These are phyloP conservation scores for Gymnothorax reevesii DNA, from an alignment of 2,797 vertebrate species.

Conservation along the genomic window DNA sequence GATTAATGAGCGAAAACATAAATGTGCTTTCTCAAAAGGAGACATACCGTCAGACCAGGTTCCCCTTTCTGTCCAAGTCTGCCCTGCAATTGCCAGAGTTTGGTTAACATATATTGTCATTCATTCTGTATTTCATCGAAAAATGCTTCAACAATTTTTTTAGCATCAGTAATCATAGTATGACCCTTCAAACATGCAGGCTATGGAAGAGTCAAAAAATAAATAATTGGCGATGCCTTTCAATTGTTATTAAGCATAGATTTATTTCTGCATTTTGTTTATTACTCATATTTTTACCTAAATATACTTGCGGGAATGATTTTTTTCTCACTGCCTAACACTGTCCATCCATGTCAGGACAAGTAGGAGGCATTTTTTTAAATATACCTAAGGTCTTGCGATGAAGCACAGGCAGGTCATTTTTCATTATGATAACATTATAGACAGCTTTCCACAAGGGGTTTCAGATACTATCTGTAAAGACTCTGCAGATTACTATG, in stretches of 20 bases:
- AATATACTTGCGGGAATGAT: no score
- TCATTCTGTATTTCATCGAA: neutral
- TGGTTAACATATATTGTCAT: neutral
- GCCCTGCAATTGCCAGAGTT: constrained; percentile 66
- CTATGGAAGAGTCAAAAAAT: no score
- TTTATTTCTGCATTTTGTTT: no score
- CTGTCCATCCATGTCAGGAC: neutral
- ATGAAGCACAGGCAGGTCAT: neutral
- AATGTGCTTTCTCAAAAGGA: neutral
- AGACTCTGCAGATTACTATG: neutral
- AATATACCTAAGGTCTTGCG: neutral
- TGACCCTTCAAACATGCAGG: neutral
- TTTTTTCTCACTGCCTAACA: neutral
- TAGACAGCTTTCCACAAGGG: neutral
- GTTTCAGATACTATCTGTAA: neutral
- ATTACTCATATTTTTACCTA: no score
- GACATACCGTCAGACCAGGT: constrained; percentile 80
- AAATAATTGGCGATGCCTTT: no score
- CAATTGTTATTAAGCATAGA: no score
- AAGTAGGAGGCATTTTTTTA: neutral
- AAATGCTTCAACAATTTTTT: neutral
- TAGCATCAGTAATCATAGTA: neutral
- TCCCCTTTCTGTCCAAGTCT: constrained; percentile 78
- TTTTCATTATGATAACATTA: neutral
- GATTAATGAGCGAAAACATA: neutral